Conservation (phyloP, 1,140 invertebrate genomes). For the Trigoniulus corallinus region DNA sequence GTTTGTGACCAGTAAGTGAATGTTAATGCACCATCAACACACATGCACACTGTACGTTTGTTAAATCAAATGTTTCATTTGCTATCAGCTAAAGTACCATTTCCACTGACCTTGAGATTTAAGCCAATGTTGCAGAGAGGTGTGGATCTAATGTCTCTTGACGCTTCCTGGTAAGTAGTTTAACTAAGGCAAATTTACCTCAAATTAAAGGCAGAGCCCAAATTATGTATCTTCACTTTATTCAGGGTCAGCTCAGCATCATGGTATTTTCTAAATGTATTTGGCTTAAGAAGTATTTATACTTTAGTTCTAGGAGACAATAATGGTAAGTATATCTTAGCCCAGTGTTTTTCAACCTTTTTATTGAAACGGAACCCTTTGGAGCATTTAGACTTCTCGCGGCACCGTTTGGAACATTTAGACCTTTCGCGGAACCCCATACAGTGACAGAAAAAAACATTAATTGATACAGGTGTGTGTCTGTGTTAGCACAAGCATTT, state of each 20-base stretch:
- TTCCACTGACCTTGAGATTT: conserved; percentile 91
- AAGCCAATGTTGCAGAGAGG: conserved; percentile 99
- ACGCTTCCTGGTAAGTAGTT: conserved; percentile 71
- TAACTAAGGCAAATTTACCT: background rate
- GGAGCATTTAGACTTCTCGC: no score
- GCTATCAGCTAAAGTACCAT: conserved; percentile 80
- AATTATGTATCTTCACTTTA: conserved; percentile 10
- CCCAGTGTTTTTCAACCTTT: background rate
- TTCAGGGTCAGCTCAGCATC: conserved; percentile 85
- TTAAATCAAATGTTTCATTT: conserved; percentile 2
- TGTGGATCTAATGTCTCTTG: conserved; percentile 81
- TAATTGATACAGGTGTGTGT: no score
- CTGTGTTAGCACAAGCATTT: no score
- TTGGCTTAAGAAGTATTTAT: conserved; percentile 95
- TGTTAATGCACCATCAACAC: background rate
- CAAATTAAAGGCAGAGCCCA: no score
- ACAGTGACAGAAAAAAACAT: no score
- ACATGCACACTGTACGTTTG: background rate
- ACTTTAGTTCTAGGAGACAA: conserved; percentile 94
- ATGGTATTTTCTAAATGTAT: conserved; percentile 99
- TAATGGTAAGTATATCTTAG: conserved; percentile 46
- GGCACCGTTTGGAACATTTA: no score
- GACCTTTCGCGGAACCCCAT: no score
- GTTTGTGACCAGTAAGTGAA: conserved; percentile 79
- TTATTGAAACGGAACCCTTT: no score